A percentile compares a stretch with the other conserved stretches of the same genome.
These are phyloP conservation scores for Norana najaformis DNA, from an alignment of 2,888 invertebrate species.

Conservation along the genomic window DNA sequence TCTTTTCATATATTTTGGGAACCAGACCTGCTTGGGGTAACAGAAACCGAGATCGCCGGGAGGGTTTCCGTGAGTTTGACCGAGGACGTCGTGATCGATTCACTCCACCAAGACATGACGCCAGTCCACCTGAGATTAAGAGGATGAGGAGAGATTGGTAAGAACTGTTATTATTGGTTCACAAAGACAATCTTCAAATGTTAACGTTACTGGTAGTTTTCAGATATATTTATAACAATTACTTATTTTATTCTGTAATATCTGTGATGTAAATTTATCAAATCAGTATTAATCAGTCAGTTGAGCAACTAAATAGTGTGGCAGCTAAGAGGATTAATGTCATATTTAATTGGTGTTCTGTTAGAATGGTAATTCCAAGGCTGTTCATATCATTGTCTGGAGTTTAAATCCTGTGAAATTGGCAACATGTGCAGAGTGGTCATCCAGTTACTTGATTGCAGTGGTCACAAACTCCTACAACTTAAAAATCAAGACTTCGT, in stretches of 20 bases:
- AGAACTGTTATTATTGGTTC: conserved; percentile 31
- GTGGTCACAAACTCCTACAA: not conserved
- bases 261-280: not conserved
- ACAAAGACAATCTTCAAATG: not conserved
- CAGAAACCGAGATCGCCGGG: conserved; percentile 50
- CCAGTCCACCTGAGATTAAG: conserved; percentile 60
- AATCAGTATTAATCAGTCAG: not conserved
- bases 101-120: conserved; percentile 56
- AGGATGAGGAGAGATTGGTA: conserved; percentile 61
- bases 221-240: not conserved
- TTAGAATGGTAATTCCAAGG: not conserved
- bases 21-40: conserved; percentile 44
- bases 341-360: not conserved
- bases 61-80: conserved; percentile 54
- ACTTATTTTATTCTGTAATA: not conserved
- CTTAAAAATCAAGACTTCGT: not conserved
- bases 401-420: not conserved
- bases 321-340: not conserved
- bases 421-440: not conserved
- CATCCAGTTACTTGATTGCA: not conserved
- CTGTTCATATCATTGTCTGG: not conserved
- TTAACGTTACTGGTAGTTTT: not conserved
- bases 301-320: not conserved
- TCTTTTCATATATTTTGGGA: not conserved
- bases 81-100: conserved; percentile 53